phyloP scores from a whole-genome alignment of 2,888 invertebrate species.

The Sepiola atlantica region DNA sequence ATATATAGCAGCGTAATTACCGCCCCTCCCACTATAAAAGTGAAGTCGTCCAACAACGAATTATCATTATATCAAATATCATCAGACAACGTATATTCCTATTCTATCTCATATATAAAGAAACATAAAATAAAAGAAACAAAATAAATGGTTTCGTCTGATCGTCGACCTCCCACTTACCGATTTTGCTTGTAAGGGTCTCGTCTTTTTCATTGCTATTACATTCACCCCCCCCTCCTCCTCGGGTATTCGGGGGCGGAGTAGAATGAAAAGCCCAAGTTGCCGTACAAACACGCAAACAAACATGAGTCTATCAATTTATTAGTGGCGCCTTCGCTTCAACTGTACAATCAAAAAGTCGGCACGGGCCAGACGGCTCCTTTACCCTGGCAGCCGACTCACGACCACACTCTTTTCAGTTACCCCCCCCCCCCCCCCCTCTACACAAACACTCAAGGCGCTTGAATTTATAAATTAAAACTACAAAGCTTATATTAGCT shows the following conservation, averaged over 20 bases:
- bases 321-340: not conserved
- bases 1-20: not conserved
- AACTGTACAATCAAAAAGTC: not conserved
- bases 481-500: not conserved
- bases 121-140: not conserved
- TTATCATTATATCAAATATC: not conserved
- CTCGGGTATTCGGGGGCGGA: not conserved
- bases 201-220: not conserved
- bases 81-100: not conserved
- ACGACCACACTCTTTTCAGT: not conserved
- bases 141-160: not conserved
- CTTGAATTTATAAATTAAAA: not conserved
- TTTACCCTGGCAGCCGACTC: not conserved
- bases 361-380: conserved; percentile 4
- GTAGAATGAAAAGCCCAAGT: not conserved
- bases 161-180: not conserved
- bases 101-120: not conserved
- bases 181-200: not conserved
- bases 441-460: not conserved
- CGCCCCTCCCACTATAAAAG: not conserved
- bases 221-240: not conserved
- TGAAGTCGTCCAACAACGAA: not conserved
- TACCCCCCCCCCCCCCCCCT: not conserved
- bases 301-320: not conserved
- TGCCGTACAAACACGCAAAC: not conserved